phyloP scores from a whole-genome alignment of 2,888 invertebrate genomes.

The Eurytoma adleriae region DNA sequence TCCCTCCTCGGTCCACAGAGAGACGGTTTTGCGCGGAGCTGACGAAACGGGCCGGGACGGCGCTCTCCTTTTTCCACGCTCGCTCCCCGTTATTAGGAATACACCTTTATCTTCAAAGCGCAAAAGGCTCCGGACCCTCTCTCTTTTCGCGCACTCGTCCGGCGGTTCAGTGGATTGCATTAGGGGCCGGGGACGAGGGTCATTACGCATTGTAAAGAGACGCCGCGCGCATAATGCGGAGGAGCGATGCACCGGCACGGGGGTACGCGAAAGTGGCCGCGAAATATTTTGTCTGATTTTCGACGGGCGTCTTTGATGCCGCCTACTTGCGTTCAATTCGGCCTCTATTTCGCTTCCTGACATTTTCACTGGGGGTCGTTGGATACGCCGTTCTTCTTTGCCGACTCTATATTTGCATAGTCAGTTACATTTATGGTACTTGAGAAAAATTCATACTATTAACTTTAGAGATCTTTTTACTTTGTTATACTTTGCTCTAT shows the following conservation, averaged over 20 bases:
- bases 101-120: background rate
- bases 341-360: background rate
- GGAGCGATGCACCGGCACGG: constrained; percentile 10
- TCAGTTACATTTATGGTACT: no score
- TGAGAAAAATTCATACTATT: no score
- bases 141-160: constrained; percentile 6
- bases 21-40: no score
- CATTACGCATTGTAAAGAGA: constrained; percentile 31
- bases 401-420: no score
- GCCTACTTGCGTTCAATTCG: background rate
- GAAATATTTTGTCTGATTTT: constrained; percentile 30
- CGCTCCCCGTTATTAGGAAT: background rate
- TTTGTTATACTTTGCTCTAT: background rate
- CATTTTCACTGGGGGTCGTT: no score
- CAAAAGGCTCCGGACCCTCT: background rate
- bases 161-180: constrained; percentile 16
- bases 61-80: background rate
- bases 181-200: constrained; percentile 5
- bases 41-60: no score
- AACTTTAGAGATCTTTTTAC: no score
- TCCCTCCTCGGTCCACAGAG: no score
- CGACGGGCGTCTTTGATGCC: background rate
- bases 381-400: no score
- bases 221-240: background rate
- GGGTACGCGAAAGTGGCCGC: background rate